phyloP scores from a whole-genome alignment of 1,140 invertebrate genomes.

The Drosophila rhopaloa region DNA sequence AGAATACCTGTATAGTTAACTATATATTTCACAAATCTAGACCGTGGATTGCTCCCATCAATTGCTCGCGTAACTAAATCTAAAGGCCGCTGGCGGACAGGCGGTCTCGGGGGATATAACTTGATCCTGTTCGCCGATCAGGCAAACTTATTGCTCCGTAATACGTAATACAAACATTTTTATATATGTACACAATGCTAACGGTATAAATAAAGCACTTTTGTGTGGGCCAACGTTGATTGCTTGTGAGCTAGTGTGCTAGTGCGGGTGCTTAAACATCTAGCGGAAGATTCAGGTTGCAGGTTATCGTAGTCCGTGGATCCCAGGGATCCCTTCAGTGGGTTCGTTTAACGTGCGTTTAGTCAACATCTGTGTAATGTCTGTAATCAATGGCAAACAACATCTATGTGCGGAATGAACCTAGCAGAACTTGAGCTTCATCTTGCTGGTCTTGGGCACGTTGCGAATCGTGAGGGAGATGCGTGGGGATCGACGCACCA shows the following conservation, averaged over 20 bases:
- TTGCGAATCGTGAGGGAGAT: conserved; percentile 97
- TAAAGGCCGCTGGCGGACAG: conserved; percentile 37
- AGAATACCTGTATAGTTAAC: neutral
- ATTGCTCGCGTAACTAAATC: conserved; percentile 68
- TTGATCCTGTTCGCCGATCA: conserved; percentile 19
- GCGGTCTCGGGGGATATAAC: neutral
- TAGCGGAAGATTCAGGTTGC: conserved; percentile 67
- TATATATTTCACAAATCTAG: conserved; percentile 31
- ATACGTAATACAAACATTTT: conserved; percentile 42
- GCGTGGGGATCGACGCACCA: conserved; percentile 89
- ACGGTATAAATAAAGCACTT: conserved; percentile 52
- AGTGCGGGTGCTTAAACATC: conserved; percentile 55
- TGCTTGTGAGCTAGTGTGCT: conserved; percentile 36
- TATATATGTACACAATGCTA: conserved; percentile 47
- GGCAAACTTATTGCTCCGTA: conserved; percentile 39
- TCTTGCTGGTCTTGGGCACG: conserved; percentile 95
- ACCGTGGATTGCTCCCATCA: conserved; percentile 41
- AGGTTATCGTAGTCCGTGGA: conserved; percentile 24
- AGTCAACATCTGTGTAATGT: conserved; percentile 28
- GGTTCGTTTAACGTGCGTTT: conserved; percentile 45
- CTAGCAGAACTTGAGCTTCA: conserved; percentile 87
- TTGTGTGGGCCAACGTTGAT: conserved; percentile 41
- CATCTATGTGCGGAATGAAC: conserved; percentile 18
- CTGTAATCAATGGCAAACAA: conserved; percentile 12
- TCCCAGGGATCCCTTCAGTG: conserved; percentile 46